Base-by-base conservation (phyloP, 2,113 vertebrate species). In the Chelonoidis abingdonii region DNA sequence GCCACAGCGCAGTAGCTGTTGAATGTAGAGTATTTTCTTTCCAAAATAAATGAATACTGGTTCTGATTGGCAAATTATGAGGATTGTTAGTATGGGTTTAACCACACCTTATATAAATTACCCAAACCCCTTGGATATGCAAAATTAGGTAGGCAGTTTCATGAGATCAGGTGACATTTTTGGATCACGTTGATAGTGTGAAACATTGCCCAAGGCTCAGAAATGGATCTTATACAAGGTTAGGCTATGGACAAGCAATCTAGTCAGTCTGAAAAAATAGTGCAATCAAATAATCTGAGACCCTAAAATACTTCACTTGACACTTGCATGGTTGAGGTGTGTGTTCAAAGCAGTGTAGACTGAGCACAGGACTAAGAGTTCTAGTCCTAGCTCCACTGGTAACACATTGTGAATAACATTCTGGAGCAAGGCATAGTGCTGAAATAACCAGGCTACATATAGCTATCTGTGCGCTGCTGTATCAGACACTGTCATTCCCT, bases 21-120 rank as follows among this genome's bases (percentile, higher is more conserved):
- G 96, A 92, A 97, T 97, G 96, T 93, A 95, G 93, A 95, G 93
- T 93, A 97, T 97, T 97, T 97, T 95, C 93, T 95, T 94, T 93
- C 97, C 96, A 95, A 94, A 97, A 96, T 97, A 97, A 97, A 97
- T 97, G 96, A 96, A 96, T 95, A 95, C 92, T 97, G 93, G 93
- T 96, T 97, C 97, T 97, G 96, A 97, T 97, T 93, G 96, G 90
- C 87, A 89, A 93, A 78, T 91, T 93, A 96, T 92, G 90, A 87
- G 96, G 96, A 97, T 96, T 96, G 96, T 95, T 95, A 93, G 92
- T 6, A 81, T 95, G 84, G 95, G 84, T 95, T 93, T 92, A 92
- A 80, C 92, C 92, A 38, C 78, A 87, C 85, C 94, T 95, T 88
- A 91, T 94, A 92, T 94, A 91, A 95, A 89, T 97, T 86, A 91